Evolutionary conservation across 2,888 invertebrate species (phyloP).

Genomic region (Chirona hameri): DNA sequence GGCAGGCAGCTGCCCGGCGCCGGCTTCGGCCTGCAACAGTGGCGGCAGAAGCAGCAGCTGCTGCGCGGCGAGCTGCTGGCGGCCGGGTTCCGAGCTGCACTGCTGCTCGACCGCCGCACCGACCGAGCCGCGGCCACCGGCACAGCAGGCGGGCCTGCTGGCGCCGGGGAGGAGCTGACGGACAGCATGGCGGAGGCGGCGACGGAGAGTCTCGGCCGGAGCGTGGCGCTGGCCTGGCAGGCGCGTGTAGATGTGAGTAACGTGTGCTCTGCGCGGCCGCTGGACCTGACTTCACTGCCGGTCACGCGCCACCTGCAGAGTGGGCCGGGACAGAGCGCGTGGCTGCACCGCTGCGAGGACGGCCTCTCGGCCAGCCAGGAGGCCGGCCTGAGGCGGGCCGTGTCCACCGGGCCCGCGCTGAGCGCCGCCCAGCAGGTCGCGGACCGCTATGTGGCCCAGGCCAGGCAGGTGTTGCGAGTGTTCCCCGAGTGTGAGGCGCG

Average conservation of each 20-base stretch:
- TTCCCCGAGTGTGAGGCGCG: background rate
- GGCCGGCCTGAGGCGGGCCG: background rate
- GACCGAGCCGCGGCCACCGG: background rate
- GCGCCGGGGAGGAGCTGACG: too few species aligned
- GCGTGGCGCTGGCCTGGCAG: background rate
- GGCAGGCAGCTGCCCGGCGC: background rate
- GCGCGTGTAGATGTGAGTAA: background rate
- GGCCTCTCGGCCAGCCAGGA: background rate
- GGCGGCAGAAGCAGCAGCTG: background rate
- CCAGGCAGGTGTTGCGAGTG: background rate
- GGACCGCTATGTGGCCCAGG: background rate
- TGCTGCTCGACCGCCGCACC: background rate
- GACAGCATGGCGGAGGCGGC: too few species aligned
- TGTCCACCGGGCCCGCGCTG: background rate
- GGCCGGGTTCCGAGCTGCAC: background rate
- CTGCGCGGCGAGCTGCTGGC: constrained; percentile 3
- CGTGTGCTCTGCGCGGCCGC: background rate
- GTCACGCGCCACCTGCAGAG: background rate
- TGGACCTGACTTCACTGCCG: constrained; percentile 2
- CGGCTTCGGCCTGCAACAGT: background rate
- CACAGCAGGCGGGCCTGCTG: too few species aligned
- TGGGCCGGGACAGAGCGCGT: background rate
- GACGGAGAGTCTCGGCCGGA: background rate
- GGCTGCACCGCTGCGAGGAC: background rate
- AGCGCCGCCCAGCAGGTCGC: background rate